Evolutionary conservation across 2,888 invertebrate genomes (phyloP), one percentile per base, ranked within the genome.

Genomic region (Phalera bucephala): DNA sequence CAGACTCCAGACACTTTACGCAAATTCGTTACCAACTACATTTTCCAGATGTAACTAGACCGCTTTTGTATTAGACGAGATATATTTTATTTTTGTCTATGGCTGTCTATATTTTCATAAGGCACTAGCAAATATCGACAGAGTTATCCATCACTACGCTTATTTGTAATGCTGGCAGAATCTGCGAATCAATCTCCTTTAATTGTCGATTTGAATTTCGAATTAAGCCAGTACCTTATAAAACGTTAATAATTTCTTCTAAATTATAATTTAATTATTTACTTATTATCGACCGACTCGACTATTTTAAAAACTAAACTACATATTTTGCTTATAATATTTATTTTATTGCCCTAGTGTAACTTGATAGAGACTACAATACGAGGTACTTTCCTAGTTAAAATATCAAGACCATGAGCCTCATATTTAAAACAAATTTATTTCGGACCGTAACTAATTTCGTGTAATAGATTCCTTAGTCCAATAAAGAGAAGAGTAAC

Each of bases 1-100:
- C 42, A 64, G 58, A 64, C 62, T 45, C 20, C 39, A 62, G 62
- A 62, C 66, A 46, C 46, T 50, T 53, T 49, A 58, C 40, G 47
- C 51, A 52, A 61, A 64, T 53, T 52, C 32, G 43, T 42, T 49
- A 50, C 35, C 26, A 29, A 42, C 19, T 45, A 51, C 36, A 39
- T 41, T 44, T 47, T 46, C 36, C 33, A 14, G 12, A 42, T 26
- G 23, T 22, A 15, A 22, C 25, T 28, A 26, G 17, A 33, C 14
- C 27, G 8, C 27, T 27, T 14, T 14, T 12, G 25, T 25, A 14
- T 27, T 27, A 27, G 14, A 14, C 27, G 14, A 27, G 9, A 25
- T 12, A 12, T 13, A 27, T 27, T 27, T 14, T 27, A 14, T 8
- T 14, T 13, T 27, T 9, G 9, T 5, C 14, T 14, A 14, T 11